Evolutionary conservation across 2,797 vertebrate species (phyloP), one percentile per base, ranked within the genome.

Genomic region (Acrossocheilus fasciatus): DNA sequence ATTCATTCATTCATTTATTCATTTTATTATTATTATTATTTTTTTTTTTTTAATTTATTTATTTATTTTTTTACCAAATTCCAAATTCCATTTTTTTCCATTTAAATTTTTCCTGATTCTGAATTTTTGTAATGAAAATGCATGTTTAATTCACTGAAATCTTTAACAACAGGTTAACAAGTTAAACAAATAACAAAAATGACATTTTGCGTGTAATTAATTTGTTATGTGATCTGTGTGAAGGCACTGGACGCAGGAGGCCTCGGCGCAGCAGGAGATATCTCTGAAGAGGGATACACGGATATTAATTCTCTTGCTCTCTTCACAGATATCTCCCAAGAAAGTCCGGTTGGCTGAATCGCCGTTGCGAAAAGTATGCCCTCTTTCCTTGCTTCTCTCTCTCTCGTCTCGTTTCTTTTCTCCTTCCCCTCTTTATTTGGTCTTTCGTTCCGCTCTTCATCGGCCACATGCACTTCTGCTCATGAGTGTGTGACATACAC

Each of bases 281-380:
- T 96, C 96, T 96, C 94, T 96, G 95, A 96, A 96, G 95, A 96
- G 95, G 93, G 92, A 91, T 90, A 93, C 94, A 94, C 95, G 93
- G 94, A 94, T 89, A 94, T 93, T 96, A 96, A 96, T 95, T 94
- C 91, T 96, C 94, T 94, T 94, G 93, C 95, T 96, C 95, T 96
- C 95, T 96, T 96, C 95, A 95, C 95, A 96, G 95, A 96, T 95
- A 95, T 96, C 96, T 96, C 95, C 95, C 95, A 96, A 96, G 95
- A 96, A 94, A 94, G 94, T 95, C 94, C 95, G 94, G 95, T 94
- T 94, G 83, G 93, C 95, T 80, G 95, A 96, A 95, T 94, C 95
- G 83, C 94, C 95, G 89, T 96, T 96, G 92, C 93, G 93, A 94
- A 96, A 96, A 96, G 96, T 96, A 96, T 95, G 95, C 95, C 93